These are phyloP conservation scores for Tineola bisselliella DNA, from an alignment of 2,888 invertebrate genomes.

Conservation along the genomic window DNA sequence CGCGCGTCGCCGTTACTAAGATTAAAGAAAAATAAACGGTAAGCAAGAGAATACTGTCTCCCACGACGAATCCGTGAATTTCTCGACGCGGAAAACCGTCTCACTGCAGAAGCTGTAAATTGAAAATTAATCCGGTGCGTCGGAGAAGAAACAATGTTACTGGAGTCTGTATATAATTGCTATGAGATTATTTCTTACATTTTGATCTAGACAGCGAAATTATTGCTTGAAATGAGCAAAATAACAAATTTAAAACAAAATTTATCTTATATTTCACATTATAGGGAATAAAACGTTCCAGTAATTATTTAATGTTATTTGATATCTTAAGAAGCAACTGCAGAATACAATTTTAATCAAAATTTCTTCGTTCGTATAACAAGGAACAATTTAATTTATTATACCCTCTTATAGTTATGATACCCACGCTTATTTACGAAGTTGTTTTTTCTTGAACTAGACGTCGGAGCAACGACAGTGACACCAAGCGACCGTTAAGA, in stretches of 20 bases:
- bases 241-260: neutral
- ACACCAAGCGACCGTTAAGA: no score
- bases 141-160: conserved; percentile 14
- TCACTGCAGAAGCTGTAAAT: conserved; percentile 15
- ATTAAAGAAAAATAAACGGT: conserved; percentile 13
- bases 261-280: neutral
- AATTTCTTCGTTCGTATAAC: neutral
- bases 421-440: no score
- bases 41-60: conserved; percentile 17
- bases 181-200: neutral
- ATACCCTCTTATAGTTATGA: neutral
- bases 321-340: neutral
- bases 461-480: no score
- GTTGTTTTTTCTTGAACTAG: no score
- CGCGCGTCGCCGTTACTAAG: neutral
- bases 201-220: neutral
- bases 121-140: conserved; percentile 18
- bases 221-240: neutral
- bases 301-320: neutral
- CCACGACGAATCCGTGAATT: conserved; percentile 13
- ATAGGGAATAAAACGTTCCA: no score
- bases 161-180: neutral
- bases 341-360: neutral
- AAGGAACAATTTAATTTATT: neutral
- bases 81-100: conserved; percentile 6